Base-by-base conservation (phyloP, 2,113 vertebrate species). In the Thalassoma bifasciatum region DNA sequence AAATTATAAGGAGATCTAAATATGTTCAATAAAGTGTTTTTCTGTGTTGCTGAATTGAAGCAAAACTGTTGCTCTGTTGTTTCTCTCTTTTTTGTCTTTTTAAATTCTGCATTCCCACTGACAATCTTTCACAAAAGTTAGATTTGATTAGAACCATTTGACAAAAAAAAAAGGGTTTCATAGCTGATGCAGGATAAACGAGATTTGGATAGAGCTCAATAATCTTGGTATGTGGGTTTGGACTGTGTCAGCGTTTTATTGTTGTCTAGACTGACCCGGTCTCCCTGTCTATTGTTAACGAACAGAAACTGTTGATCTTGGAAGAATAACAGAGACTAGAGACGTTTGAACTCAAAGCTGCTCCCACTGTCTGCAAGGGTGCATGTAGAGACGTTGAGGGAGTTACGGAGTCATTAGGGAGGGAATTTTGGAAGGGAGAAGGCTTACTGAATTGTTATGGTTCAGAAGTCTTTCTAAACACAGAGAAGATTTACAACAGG, bases 391-490 rank as follows among this genome's bases (percentile, higher is more conserved):
- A 44, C 34, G 4, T 8, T 12, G 23, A 79, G 12, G n/a, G 54
- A 68, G 22, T 74, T 78, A 73, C 53, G 24, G n/a, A 50, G 61
- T 51, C 44, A 86, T 71, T 64, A 66, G 42, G 52, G 44, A 57
- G 58, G 44, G 36, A 77, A 53, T 59, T n/a, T 26, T 26, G 3
- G 44, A 62, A 51, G 65, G 49, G 5, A 76, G 36, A 34, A 58
- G 50, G 53, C 66, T 62, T 59, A 60, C 63, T 88, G 83, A 84
- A 85, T 58, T 80, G 75, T 71, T 88, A 68, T 83, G 75, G 85
- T 79, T 85, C 81, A 81, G 80, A 70, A 62, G 88, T 67, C 72
- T 90, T 72, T 89, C 86, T 92, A 93, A 93, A 93, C 83, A 93
- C 74, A 86, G 69, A 60, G 68, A 88, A 80, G 91, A 93, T 86